phyloP scores from a whole-genome alignment of 2,888 invertebrate species.

The Ophion costatus region DNA sequence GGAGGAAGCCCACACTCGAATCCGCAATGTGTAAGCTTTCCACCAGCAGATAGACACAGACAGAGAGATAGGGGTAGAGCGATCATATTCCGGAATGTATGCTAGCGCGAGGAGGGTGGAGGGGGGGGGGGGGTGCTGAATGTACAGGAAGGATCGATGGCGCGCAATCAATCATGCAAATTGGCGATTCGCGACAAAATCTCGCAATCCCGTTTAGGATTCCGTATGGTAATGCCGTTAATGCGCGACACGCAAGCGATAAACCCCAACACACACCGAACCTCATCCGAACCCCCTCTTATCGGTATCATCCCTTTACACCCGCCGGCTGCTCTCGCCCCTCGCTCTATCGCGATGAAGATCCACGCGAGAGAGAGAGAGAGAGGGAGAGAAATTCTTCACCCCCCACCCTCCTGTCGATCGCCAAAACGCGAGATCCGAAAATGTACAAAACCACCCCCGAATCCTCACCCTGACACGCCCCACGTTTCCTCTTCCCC shows the following conservation, averaged over 20 bases:
- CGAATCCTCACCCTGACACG: slow-evolving; percentile 11
- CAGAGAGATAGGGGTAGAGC: slow-evolving; percentile 9
- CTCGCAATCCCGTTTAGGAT: slow-evolving; percentile 77
- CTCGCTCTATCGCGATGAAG: neutral
- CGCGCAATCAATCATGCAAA: slow-evolving; percentile 81
- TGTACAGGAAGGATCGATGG: slow-evolving; percentile 66
- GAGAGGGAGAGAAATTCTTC: neutral
- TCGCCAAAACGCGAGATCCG: slow-evolving; percentile 16
- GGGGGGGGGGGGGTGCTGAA: slow-evolving; percentile 41
- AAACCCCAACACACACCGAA: slow-evolving; percentile 61
- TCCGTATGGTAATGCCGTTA: slow-evolving; percentile 79
- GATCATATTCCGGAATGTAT: slow-evolving; percentile 42
- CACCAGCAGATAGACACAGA: slow-evolving; percentile 1
- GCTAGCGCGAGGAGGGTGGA: slow-evolving; percentile 25
- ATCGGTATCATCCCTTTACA: slow-evolving; percentile 30
- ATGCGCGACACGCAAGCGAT: slow-evolving; percentile 73
- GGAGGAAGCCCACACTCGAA: slow-evolving; percentile 29
- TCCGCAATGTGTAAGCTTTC: slow-evolving; percentile 15
- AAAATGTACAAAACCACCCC: slow-evolving; percentile 34
- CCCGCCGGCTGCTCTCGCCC: slow-evolving; percentile 31
- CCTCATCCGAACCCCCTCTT: slow-evolving; percentile 25
- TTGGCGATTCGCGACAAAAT: slow-evolving; percentile 77
- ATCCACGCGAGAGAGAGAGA: neutral
- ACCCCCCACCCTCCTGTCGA: slow-evolving; percentile 20
- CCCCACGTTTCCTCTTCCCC: slow-evolving; percentile 24